Base-by-base conservation (phyloP, 1,140 invertebrate genomes). In the Latrodectus geometricus region DNA sequence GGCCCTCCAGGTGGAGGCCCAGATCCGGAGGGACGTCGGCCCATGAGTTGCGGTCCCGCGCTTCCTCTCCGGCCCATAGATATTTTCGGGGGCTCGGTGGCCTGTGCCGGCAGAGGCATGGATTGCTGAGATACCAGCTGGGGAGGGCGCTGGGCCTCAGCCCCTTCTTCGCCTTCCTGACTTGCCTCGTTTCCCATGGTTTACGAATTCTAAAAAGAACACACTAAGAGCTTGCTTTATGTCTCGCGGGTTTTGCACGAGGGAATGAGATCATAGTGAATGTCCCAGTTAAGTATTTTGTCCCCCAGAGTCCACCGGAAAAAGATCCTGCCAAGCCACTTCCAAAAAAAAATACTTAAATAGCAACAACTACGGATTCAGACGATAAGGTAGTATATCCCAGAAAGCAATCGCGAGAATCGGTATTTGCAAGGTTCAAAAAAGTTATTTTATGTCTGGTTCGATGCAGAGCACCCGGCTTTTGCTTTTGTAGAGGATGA, bases 171-270 rank as follows among this genome's bases (percentile, higher is more conserved):
- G n/a, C 85, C 88, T 20, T 87, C 85, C 49, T 88, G 88, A 52
- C 88, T 88, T 23, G 80, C 79, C 69, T 88, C 88, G 52, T 88
- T 88, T 35, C 88, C 88, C 88, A 88, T 88, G 56, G 23, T 35
- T 35, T 61, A 61, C 50, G 15, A 68, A 35, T 14, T 61, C 8
- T 8, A 4, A 70, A n/a, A 21, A 15, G n/a, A 21, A 35, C 75
- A 74, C 17, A 52, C 72, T 54, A 54, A 35, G 35, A 35, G 20
- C 48, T 8, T 56, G 15, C 61, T 74, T 84, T 76, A 21, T 84
- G 72, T 9, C 81, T 74, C 20, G 48, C 73, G 14, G 81, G 73
- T 48, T 23, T 75, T 4, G 73, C n/a, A 65, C 73, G 72, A 52
- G 73, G 81, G 23, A 68, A 66, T 12, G 61, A 9, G 35, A 84